A percentile compares a stretch with the other conserved stretches of the same genome.
Conservation (phyloP, 2,888 invertebrate species). For the Drosophila anomelani region DNA sequence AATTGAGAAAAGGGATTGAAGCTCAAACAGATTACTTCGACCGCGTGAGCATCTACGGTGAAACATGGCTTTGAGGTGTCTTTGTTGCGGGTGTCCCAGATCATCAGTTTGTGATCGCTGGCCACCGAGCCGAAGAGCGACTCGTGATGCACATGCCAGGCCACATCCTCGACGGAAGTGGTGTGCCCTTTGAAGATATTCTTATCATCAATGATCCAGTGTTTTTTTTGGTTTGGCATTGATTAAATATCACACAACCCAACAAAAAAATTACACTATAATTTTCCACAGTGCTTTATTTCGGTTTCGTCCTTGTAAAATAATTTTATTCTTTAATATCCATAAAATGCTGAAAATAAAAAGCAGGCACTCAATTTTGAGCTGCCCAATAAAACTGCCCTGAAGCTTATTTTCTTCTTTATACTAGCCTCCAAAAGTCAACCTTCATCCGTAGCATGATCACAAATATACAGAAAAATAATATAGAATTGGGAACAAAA, state of each 20-base stretch:
- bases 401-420: neutral
- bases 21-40: constrained; percentile 99
- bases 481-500: constrained; percentile 2
- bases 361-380: constrained; percentile 22
- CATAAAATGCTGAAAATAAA: constrained; percentile 28
- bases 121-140: constrained; percentile 99
- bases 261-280: neutral
- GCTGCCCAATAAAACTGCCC: constrained; percentile 46
- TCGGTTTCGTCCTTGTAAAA: neutral
- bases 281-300: neutral
- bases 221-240: constrained; percentile 98
- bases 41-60: constrained; percentile 99
- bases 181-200: constrained; percentile 99
- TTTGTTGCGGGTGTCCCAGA: constrained; percentile 99
- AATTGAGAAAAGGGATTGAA: constrained; percentile 86
- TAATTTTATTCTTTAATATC: constrained; percentile 3
- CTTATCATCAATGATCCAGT: constrained; percentile 97
- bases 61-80: constrained; percentile 98
- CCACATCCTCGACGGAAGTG: constrained; percentile 99
- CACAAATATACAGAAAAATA: constrained; percentile 35
- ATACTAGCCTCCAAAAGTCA: neutral
- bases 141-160: constrained; percentile 99
- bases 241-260: constrained; percentile 85
- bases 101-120: constrained; percentile 99
- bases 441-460: constrained; percentile 35